Conservation (phyloP, 2,113 vertebrate species). For the Gallinago media region DNA sequence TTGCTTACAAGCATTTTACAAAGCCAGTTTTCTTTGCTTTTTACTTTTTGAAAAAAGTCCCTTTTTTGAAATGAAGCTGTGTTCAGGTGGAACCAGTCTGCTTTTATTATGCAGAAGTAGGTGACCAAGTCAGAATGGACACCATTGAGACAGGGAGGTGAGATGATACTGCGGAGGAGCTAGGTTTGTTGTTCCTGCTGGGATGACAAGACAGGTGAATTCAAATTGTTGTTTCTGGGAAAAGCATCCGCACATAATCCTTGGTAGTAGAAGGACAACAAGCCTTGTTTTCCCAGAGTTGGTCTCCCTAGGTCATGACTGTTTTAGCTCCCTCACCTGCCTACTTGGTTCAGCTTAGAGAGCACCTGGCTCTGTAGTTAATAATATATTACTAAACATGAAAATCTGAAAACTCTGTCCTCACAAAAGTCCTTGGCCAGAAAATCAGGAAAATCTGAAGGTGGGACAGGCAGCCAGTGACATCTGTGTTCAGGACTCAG, state of each 20-base stretch:
- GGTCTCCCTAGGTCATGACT: neutral
- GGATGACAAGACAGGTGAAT: neutral
- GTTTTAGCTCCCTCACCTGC: neutral
- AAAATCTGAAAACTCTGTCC: neutral
- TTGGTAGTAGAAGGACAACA: neutral
- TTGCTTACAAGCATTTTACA: neutral
- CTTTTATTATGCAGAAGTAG: neutral
- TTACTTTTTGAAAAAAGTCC: neutral
- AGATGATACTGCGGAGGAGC: neutral
- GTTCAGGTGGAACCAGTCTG: neutral
- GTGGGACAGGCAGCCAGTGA: neutral
- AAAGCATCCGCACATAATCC: neutral
- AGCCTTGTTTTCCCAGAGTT: neutral
- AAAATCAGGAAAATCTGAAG: neutral
- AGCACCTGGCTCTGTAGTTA: neutral
- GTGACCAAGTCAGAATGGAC: neutral
- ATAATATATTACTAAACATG: neutral
- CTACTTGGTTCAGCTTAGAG: neutral
- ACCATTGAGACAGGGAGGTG: no score
- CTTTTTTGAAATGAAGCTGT: neutral
- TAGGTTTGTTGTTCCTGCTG: neutral
- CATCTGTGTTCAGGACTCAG: neutral
- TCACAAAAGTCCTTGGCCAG: neutral
- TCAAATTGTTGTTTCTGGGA: neutral
- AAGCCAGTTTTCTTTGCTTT: neutral